Base-by-base conservation (phyloP, 2,113 vertebrate genomes). In the Poeciliopsis occidentalis region DNA sequence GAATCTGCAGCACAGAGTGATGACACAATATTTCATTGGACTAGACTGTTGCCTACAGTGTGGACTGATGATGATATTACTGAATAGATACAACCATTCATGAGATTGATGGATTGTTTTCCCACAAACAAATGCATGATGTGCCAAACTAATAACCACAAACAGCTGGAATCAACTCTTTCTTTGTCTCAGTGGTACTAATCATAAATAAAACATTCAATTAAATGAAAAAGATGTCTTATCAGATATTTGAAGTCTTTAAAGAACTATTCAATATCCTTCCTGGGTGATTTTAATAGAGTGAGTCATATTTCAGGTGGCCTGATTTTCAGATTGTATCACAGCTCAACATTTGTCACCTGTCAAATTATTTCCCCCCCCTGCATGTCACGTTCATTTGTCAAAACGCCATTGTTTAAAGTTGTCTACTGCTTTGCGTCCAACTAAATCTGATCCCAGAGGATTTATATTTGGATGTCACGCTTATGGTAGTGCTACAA, bases 241-340 rank as follows among this genome's bases (percentile, higher is more conserved):
- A 94, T 94, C 92, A 88, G 92, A 89, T 94, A 89, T 91, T 90
- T 89, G 79, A 87, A 91, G 91, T 95, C 93, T 94, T 95, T 94
- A 93, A 95, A 94, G 89, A 92, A 94, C 88, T 90, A 93, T 94
- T 95, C 93, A 95, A 94, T 95, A 95, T 95, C 93, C 93, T 94
- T 88, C 78, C 71, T 91, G 91, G 94, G 93, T 94, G 92, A 95
- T 95, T 94, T 95, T 94, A 95, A 94, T 94, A 91, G 93, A 95
- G 93, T 91, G 90, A 94, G 92, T 93, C 93, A 93, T 95, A 94
- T 95, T 95, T 94, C 90, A 92, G 93, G 90, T 94, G 93, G 92
- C 91, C 91, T 81, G 91, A 88, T 88, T 94, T 94, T 95, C 94
- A 94, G 93, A 94, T 95, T 92, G 92, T 95, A 95, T 95, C 94